Conservation (phyloP, 2,888 invertebrate species). For the Amblyteles armatorius region DNA sequence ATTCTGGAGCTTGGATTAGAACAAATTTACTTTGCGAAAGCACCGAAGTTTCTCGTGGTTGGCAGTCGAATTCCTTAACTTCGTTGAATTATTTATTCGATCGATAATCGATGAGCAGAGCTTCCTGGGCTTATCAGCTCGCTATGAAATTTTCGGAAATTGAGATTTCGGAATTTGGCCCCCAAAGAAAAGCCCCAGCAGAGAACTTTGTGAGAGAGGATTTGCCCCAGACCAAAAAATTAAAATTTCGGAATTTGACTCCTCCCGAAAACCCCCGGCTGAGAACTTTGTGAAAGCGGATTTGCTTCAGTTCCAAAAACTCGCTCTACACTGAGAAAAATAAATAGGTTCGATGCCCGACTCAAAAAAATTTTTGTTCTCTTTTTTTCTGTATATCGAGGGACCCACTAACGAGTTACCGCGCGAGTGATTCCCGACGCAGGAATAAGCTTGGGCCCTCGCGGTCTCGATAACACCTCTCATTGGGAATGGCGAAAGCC, state of each 20-base stretch:
- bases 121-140: neutral
- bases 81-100: neutral
- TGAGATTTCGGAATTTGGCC: neutral
- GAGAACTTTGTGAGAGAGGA: too few relatives aligned
- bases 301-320: neutral
- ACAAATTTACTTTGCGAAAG: neutral
- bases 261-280: neutral
- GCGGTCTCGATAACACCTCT: slow-evolving; percentile 17
- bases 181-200: neutral
- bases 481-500: slow-evolving; percentile 20
- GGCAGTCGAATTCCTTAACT: neutral
- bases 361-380: neutral
- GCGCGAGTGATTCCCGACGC: slow-evolving; percentile 2
- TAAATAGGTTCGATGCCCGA: neutral
- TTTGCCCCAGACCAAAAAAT: neutral
- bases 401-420: slow-evolving; percentile 25
- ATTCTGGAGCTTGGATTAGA: neutral
- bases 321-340: neutral
- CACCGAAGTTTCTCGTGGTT: neutral
- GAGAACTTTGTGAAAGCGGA: too few relatives aligned
- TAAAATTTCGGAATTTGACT: neutral
- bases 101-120: neutral
- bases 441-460: neutral
- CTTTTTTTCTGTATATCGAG: neutral
- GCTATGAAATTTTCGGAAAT: too few relatives aligned